Evolutionary conservation across 2,888 invertebrate genomes (phyloP).

Genomic region (Dioctria rufipes): DNA sequence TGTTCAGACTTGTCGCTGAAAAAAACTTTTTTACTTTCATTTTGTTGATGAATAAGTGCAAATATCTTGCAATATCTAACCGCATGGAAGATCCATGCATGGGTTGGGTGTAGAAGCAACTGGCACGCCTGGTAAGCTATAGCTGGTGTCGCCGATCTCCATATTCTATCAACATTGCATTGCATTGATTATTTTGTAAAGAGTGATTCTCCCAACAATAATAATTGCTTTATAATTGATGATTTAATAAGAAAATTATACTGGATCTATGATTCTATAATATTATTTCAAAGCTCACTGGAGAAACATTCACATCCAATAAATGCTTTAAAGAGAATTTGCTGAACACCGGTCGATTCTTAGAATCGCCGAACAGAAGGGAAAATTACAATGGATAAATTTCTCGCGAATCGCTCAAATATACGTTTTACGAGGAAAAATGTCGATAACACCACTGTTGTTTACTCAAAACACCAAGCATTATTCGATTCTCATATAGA

Average conservation of each 20-base stretch:
- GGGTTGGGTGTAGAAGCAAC: slow-evolving; percentile 36
- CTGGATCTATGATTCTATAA: neutral
- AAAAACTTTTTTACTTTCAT: slow-evolving; percentile 16
- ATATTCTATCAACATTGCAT: neutral
- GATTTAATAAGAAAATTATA: neutral
- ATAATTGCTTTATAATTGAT: neutral
- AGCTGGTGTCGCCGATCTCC: neutral
- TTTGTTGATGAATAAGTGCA: slow-evolving; percentile 41
- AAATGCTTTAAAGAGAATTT: neutral
- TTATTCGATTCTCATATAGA: slow-evolving; percentile 62
- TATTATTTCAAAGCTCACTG: neutral
- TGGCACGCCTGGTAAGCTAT: slow-evolving; percentile 5
- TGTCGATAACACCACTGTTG: slow-evolving; percentile 66
- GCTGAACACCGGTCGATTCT: slow-evolving; percentile 38
- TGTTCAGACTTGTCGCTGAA: slow-evolving; percentile 29
- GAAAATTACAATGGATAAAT: slow-evolving; percentile 60
- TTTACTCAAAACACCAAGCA: slow-evolving; percentile 64
- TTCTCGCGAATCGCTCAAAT: slow-evolving; percentile 65
- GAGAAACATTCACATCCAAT: neutral
- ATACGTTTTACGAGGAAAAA: slow-evolving; percentile 70
- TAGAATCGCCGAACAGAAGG: slow-evolving; percentile 30
- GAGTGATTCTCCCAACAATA: neutral
- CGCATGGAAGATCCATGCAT: slow-evolving; percentile 33
- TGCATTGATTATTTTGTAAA: too few relatives aligned
- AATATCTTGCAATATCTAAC: slow-evolving; percentile 37